Evolutionary conservation across 2,113 vertebrate genomes (phyloP).

Genomic region (Falcunculus frontatus): DNA sequence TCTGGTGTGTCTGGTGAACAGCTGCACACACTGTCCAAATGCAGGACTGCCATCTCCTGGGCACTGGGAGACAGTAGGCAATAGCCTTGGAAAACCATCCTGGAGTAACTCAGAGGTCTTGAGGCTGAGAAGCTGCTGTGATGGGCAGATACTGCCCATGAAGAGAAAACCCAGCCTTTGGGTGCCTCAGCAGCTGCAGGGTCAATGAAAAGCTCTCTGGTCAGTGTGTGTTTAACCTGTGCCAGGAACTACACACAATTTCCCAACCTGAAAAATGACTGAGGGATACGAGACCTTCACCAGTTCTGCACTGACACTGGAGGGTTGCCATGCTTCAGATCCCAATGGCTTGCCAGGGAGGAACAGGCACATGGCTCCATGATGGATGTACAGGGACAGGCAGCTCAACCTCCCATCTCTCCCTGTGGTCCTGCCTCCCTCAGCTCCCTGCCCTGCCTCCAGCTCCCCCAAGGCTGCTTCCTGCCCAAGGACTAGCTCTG

Average conservation of each 20-base stretch:
- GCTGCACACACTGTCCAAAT: not conserved
- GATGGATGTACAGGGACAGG: accelerated
- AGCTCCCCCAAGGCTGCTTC: not conserved
- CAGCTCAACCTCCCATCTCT: not conserved
- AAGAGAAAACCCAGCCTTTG: not conserved
- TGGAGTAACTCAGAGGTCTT: not conserved
- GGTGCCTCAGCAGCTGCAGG: not conserved
- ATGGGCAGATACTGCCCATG: accelerated
- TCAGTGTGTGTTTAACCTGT: not conserved
- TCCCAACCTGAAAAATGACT: not conserved
- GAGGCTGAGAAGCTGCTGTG: accelerated
- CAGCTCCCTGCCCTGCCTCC: not conserved
- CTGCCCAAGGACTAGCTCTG: not conserved
- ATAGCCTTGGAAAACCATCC: not conserved
- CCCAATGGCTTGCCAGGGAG: not conserved
- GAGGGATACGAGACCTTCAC: not conserved
- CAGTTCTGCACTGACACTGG: accelerated
- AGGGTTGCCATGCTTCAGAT: not conserved
- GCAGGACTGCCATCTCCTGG: conserved; percentile 37
- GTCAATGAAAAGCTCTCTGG: not conserved
- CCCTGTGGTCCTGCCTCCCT: not conserved
- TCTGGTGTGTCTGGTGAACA: accelerated
- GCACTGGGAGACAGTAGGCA: not conserved
- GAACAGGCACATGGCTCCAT: accelerated
- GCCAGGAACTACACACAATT: not conserved